These are phyloP conservation scores for Sesia apiformis DNA, from an alignment of 2,888 invertebrate species.

Conservation along the genomic window DNA sequence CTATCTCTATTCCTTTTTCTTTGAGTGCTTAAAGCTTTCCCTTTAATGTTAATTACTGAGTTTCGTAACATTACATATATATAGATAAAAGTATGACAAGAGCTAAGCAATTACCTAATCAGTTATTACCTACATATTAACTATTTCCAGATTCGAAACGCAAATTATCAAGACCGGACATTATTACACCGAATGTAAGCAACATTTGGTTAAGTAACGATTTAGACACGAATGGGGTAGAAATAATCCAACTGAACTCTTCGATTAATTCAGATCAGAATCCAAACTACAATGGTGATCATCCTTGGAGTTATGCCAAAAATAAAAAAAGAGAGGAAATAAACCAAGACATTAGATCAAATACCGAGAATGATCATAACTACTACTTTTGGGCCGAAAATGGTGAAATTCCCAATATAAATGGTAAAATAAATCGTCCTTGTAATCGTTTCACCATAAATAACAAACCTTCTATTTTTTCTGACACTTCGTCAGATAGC, in stretches of 20 bases:
- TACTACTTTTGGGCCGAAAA: slow-evolving; percentile 5
- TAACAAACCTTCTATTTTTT: slow-evolving; percentile 26
- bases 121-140: too few relatives aligned
- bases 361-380: slow-evolving; percentile 1
- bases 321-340: slow-evolving; percentile 10
- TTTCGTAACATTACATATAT: too few relatives aligned
- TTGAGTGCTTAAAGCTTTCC: too few relatives aligned
- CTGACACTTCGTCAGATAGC: slow-evolving; percentile 34
- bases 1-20: too few relatives aligned
- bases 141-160: background rate
- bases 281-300: slow-evolving; percentile 13
- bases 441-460: slow-evolving; percentile 37
- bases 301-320: slow-evolving; percentile 27
- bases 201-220: slow-evolving; percentile 31
- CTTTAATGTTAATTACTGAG: too few relatives aligned
- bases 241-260: slow-evolving; percentile 47
- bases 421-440: slow-evolving; percentile 18
- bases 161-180: slow-evolving; percentile 17
- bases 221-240: slow-evolving; percentile 19
- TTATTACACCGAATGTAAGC: slow-evolving; percentile 12
- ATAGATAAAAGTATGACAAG: too few relatives aligned
- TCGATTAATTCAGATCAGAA: slow-evolving; percentile 22
- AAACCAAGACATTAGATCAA: slow-evolving; percentile 2
- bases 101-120: too few relatives aligned
- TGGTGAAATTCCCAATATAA: slow-evolving; percentile 8